Base-by-base conservation (phyloP, 2,888 invertebrate genomes). In the Oscheius onirici region DNA sequence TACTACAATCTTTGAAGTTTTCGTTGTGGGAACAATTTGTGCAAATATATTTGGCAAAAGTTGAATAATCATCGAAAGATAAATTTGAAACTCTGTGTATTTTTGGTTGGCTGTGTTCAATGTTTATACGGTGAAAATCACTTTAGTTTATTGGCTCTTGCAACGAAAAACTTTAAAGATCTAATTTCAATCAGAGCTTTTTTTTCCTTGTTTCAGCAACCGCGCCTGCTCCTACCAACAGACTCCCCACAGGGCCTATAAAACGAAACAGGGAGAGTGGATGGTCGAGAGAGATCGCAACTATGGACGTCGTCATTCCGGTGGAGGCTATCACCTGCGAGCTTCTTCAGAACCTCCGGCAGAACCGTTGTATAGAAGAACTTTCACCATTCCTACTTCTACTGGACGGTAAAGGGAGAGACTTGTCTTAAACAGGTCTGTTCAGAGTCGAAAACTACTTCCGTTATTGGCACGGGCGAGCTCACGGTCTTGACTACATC, bases 181-280 rank as follows among this genome's bases (percentile, higher is more conserved):
- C 34, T 8, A 3, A 6, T 34, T 34, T 34, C 34, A 34, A 34
- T 6, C 3, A 34, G 8, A 34, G 8, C 41, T 17, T 41, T 15
- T n/a, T n/a, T n/a, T n/a, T n/a, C n/a, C n/a, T n/a, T n/a, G n/a
- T n/a, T n/a, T n/a, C n/a, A 63, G 84, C 49, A 81, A 84, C 69
- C 81, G 81, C 44, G 55, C 72, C 10, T 79, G 82, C 61, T 76
- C 71, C n/a, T 78, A 79, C 40, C 81, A 83, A 44, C 51, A 80
- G 66, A 73, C 82, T 10, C 80, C 81, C 2, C 83, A 81, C 72
- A 79, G 76, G n/a, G 54, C 83, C 10, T 85, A 85, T 75, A 80
- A 82, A 51, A 78, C 84, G 40, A 80, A 83, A 57, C 81, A 81
- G 54, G 76, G 77, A 20, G 85, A 85, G 68, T 85, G 84, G 83